phyloP scores from a whole-genome alignment of 2,113 vertebrate genomes.

The Probosciger aterrimus region DNA sequence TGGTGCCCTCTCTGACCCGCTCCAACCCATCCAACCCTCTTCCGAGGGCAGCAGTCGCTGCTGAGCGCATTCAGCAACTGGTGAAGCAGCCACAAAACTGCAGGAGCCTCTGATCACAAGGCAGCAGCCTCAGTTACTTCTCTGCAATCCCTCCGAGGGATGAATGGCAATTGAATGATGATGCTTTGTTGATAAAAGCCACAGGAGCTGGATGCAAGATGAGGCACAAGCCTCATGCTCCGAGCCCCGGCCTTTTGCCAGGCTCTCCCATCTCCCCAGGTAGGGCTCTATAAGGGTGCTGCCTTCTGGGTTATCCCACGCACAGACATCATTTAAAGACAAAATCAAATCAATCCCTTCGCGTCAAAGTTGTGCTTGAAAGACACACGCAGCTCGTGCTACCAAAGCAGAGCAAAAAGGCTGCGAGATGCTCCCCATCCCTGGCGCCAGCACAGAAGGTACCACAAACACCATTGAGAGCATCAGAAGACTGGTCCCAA shows the following conservation, averaged over 20 bases:
- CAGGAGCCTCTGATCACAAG: background rate
- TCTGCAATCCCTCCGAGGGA: background rate
- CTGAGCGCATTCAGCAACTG: background rate
- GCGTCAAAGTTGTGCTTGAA: background rate
- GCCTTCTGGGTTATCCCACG: background rate
- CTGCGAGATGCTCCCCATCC: background rate
- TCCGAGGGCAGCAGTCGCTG: no score
- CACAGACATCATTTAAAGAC: background rate
- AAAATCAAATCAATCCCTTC: background rate
- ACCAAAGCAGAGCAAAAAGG: background rate
- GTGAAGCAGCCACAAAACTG: background rate
- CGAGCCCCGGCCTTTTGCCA: background rate
- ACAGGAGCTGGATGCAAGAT: background rate
- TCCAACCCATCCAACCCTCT: rapidly evolving
- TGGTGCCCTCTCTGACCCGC: background rate
- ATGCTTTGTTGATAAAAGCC: background rate
- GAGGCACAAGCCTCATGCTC: background rate
- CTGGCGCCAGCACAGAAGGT: background rate
- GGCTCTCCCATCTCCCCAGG: background rate
- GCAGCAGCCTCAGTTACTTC: background rate
- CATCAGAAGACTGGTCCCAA: background rate
- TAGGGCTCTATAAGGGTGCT: background rate
- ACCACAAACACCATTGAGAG: background rate
- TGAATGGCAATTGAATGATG: background rate
- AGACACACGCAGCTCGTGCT: background rate